Evolutionary conservation across 2,888 invertebrate genomes (phyloP).

Genomic region (Lathronympha strigana): DNA sequence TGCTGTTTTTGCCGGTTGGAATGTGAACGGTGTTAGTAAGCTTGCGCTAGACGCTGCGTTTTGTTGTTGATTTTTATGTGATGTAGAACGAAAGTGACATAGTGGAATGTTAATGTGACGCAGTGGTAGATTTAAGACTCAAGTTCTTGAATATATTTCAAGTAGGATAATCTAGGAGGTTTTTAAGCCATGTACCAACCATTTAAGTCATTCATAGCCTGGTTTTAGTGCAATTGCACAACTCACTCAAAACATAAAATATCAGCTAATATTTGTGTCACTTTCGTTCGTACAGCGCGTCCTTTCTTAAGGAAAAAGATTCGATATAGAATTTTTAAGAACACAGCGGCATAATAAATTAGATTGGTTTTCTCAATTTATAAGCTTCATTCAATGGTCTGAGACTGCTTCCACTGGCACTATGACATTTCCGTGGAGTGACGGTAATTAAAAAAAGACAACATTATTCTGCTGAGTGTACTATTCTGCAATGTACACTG

Average conservation of each 20-base stretch:
- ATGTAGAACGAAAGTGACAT: slow-evolving; percentile 19
- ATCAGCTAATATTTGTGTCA: slow-evolving; percentile 13
- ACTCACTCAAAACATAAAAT: background rate
- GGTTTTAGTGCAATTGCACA: background rate
- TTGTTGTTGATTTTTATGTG: slow-evolving; percentile 16
- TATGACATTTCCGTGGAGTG: slow-evolving; percentile 37
- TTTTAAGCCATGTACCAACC: background rate
- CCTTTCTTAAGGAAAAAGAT: slow-evolving; percentile 19
- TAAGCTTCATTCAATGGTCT: slow-evolving; percentile 61
- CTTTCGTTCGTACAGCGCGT: slow-evolving; percentile 14
- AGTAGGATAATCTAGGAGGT: too few relatives aligned
- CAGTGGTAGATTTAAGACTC: background rate
- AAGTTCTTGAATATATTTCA: background rate
- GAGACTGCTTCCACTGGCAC: slow-evolving; percentile 60
- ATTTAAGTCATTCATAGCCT: background rate
- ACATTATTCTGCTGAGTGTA: background rate
- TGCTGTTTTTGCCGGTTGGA: slow-evolving; percentile 23
- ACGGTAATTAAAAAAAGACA: background rate
- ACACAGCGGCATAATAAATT: slow-evolving; percentile 62
- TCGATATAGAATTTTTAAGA: slow-evolving; percentile 49
- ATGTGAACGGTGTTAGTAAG: slow-evolving; percentile 47
- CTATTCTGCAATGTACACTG: too few relatives aligned
- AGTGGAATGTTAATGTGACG: background rate
- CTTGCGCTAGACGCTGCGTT: slow-evolving; percentile 18
- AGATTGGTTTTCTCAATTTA: slow-evolving; percentile 62